Conservation (phyloP, 2,797 vertebrate genomes). For the Oryzias sinensis region DNA sequence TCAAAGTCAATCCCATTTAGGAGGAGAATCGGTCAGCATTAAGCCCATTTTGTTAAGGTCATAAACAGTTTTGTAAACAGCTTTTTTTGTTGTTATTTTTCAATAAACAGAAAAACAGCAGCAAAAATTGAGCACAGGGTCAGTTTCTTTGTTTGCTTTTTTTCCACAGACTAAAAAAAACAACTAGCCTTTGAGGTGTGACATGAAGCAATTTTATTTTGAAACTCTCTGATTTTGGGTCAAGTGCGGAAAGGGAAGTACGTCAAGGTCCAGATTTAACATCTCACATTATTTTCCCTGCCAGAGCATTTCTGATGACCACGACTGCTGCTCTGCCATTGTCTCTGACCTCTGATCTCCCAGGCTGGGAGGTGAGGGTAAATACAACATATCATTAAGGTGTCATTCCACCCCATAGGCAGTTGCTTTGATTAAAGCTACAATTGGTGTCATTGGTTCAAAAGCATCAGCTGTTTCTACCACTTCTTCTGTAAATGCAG, state of each 20-base stretch:
- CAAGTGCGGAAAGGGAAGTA: not conserved
- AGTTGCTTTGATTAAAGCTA: constrained; percentile 32
- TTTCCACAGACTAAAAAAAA: no score
- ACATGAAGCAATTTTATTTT: not conserved
- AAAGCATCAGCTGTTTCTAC: constrained; percentile 32
- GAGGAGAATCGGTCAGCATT: no score
- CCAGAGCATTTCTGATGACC: constrained; percentile 30
- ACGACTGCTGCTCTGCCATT: constrained; percentile 6
- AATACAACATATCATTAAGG: constrained; percentile 31
- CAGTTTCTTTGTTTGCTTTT: no score
- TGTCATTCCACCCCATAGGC: constrained; percentile 26
- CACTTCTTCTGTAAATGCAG: not conserved
- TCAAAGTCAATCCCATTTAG: no score
- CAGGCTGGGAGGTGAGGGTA: not conserved
- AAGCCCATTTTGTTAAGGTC: no score
- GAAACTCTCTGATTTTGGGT: not conserved
- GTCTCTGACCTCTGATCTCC: constrained; percentile 33
- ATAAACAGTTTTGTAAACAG: no score
- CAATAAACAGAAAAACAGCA: no score
- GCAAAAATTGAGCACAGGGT: no score
- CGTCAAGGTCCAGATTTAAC: constrained; percentile 3
- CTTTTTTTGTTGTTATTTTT: no score
- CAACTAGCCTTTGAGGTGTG: no score
- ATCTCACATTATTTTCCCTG: constrained; percentile 8
- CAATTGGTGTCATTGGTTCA: constrained; percentile 9